Evolutionary conservation across 2,888 invertebrate genomes (phyloP), one percentile per base, ranked within the genome.

Genomic region (Ypsolopha scabrella): DNA sequence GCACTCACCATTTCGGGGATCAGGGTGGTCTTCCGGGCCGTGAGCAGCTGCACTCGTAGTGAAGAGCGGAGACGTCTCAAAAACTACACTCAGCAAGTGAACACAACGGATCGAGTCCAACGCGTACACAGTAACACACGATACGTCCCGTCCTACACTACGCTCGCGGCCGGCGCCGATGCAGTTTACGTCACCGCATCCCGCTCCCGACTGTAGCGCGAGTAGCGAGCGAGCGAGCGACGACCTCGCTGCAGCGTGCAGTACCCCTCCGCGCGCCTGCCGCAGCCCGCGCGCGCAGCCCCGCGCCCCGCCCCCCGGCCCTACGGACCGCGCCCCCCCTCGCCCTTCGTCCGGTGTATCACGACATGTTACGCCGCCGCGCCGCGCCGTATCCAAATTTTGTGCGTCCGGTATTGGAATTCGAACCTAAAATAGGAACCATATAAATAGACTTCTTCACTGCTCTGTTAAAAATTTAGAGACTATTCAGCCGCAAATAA

Each of bases 101-200:
- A 73, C 72, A 78, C 74, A 75, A 72, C 7, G n/a, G n/a, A 48
- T 13, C 34, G 37, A 50, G 14, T n/a, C 44, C 24, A 24, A 45
- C 14, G 34, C 49, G 9, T 24, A 34, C 46, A 47, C 48, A 41
- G 46, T 35, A 13, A 69, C 75, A 76, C 73, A 68, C 71, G 74
- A 80, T 72, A 74, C 79, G 80, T 83, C 80, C 80, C 82, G 86
- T 80, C 75, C 85, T 80, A 83, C 83, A 83, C 82, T 85, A 85
- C 79, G 78, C 71, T 77, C 62, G 73, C 80, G 83, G 85, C 81
- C 75, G 75, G 70, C 75, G 83, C 83, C 85, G 80, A 74, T 86
- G 86, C 86, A 85, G 79, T 78, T 77, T 81, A 83, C 87, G 85
- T 83, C 86, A 85, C 86, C 85, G 85, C 85, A 86, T 86, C 85